Evolutionary conservation across 2,797 vertebrate genomes (phyloP).

Genomic region (Pseudotriccus pelzelni): DNA sequence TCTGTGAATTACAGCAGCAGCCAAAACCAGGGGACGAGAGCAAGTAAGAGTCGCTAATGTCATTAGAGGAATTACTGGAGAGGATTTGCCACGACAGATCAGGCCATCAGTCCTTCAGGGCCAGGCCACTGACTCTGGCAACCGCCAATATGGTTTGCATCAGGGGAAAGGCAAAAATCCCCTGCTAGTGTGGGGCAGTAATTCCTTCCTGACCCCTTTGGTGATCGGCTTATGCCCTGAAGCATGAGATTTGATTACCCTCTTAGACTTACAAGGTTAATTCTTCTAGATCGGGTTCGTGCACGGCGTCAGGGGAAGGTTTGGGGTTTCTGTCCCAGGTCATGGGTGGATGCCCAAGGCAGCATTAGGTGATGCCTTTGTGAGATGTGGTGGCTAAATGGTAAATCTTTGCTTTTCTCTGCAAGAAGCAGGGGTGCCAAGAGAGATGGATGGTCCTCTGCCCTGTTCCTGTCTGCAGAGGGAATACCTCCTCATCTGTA

Average conservation of each 20-base stretch:
- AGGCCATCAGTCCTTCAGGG: conserved; percentile 8
- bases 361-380: neutral
- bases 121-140: neutral
- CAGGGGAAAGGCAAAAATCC: conserved; percentile 37
- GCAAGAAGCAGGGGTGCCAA: neutral
- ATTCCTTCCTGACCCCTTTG: conserved; percentile 61
- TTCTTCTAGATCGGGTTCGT: conserved; percentile 2
- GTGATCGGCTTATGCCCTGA: conserved; percentile 57
- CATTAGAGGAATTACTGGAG: conserved; percentile 54
- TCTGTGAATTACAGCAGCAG: neutral
- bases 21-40: neutral
- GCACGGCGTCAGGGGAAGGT: neutral
- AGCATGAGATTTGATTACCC: conserved; percentile 61
- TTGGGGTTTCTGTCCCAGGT: neutral
- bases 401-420: neutral
- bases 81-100: conserved; percentile 55
- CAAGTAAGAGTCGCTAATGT: conserved; percentile 59
- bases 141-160: neutral
- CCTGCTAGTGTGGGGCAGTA: neutral
- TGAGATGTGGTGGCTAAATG: neutral
- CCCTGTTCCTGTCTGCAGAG: neutral
- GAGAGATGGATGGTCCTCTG: neutral
- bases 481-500: accelerated
- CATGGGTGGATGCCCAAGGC: neutral
- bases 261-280: conserved; percentile 68